Conservation (phyloP, 2,888 invertebrate genomes). For the Lasioglossum oenotherae region DNA sequence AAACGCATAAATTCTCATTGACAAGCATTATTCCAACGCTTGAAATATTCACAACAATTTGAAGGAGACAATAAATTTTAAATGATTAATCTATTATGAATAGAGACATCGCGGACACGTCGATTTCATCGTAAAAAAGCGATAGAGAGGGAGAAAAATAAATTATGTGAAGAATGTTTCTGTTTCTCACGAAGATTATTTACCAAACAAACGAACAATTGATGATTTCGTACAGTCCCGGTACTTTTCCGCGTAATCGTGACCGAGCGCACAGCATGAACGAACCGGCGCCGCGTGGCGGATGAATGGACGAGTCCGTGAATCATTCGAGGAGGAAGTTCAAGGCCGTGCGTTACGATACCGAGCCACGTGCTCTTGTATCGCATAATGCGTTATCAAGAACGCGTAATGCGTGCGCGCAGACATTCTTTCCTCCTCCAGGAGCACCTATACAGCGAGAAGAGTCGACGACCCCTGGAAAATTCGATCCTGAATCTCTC, state of each 20-base stretch:
- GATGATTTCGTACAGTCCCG: background rate
- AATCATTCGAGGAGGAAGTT: constrained; percentile 74
- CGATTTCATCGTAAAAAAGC: background rate
- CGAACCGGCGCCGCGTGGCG: constrained; percentile 48
- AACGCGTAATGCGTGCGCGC: constrained; percentile 55
- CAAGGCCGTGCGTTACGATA: constrained; percentile 71
- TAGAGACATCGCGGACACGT: background rate
- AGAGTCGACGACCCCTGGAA: background rate
- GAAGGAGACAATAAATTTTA: too few species aligned
- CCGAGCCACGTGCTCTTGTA: constrained; percentile 60
- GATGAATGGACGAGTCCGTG: constrained; percentile 72
- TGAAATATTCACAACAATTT: too few species aligned
- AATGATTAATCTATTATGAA: too few species aligned
- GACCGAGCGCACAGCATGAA: constrained; percentile 51
- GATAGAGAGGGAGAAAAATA: background rate
- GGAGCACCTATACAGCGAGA: background rate
- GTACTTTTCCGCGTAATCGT: constrained; percentile 20
- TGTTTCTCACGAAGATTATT: background rate
- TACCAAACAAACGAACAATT: background rate
- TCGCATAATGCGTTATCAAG: constrained; percentile 68
- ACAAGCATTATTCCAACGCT: too few species aligned
- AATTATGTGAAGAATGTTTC: background rate
- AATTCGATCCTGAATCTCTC: background rate
- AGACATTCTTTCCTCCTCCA: background rate
- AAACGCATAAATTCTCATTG: too few species aligned